These are phyloP conservation scores for Uloborus diversus DNA, from an alignment of 1,140 invertebrate species.

Conservation along the genomic window DNA sequence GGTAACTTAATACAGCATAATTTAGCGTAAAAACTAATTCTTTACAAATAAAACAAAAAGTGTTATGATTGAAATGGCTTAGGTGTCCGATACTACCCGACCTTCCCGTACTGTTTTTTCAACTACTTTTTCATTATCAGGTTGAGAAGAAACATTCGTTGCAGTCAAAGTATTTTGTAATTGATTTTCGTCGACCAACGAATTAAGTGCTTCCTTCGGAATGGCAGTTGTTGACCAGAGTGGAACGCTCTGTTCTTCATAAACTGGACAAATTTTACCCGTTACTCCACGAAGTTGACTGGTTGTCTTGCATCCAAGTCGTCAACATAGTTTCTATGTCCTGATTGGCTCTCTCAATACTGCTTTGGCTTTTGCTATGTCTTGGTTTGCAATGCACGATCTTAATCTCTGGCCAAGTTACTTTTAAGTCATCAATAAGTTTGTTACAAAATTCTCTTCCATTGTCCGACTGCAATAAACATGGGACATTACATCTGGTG, in stretches of 20 bases:
- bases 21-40: too few relatives aligned
- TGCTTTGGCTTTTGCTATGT: background rate
- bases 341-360: background rate
- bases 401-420: background rate
- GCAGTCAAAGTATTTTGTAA: constrained; percentile 13
- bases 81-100: too few relatives aligned
- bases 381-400: background rate
- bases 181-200: constrained; percentile 21
- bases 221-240: constrained; percentile 37
- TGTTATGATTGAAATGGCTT: too few relatives aligned
- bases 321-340: background rate
- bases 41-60: too few relatives aligned
- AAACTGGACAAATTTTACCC: constrained; percentile 46
- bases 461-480: constrained; percentile 1
- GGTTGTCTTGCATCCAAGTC: constrained; percentile 8
- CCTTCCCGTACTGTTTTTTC: constrained; percentile 18
- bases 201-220: constrained; percentile 27
- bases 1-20: too few relatives aligned
- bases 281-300: background rate
- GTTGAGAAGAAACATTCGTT: constrained; percentile 17
- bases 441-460: background rate
- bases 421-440: background rate
- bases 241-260: constrained; percentile 53
- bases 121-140: constrained; percentile 24
- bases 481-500: background rate